phyloP scores from a whole-genome alignment of 2,797 vertebrate species.

The Catharus ustulatus region DNA sequence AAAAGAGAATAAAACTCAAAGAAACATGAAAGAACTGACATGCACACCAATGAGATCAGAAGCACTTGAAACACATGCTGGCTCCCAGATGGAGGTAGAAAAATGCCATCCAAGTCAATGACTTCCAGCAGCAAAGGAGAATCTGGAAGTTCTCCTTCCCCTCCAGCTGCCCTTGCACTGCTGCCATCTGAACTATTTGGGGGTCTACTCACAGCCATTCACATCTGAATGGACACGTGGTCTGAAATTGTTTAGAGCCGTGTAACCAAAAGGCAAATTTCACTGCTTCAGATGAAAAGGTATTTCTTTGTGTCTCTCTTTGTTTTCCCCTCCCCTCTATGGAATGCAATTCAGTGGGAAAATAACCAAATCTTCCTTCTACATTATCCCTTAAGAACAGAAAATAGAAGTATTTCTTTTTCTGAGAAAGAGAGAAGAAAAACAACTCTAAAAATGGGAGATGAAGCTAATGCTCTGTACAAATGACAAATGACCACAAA shows the following conservation, averaged over 20 bases:
- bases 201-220: not conserved
- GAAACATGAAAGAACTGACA: not conserved
- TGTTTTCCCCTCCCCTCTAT: not conserved
- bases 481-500: not conserved
- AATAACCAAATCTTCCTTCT: not conserved
- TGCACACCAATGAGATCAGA: not conserved
- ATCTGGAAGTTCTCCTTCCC: not conserved
- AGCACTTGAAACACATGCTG: not conserved
- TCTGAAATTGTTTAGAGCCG: not conserved
- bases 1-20: not conserved
- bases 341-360: not conserved
- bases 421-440: not conserved
- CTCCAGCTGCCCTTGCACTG: not conserved
- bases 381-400: not conserved
- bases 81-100: not conserved
- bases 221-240: not conserved
- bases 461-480: not conserved
- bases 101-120: not conserved
- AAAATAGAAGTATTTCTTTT: not conserved
- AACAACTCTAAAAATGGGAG: not conserved
- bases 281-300: not conserved
- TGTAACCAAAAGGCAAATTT: not conserved
- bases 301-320: not conserved
- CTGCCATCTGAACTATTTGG: accelerated
- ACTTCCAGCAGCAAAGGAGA: not conserved